phyloP scores from a whole-genome alignment of 2,888 invertebrate genomes.

The Drosophila buzzatii region DNA sequence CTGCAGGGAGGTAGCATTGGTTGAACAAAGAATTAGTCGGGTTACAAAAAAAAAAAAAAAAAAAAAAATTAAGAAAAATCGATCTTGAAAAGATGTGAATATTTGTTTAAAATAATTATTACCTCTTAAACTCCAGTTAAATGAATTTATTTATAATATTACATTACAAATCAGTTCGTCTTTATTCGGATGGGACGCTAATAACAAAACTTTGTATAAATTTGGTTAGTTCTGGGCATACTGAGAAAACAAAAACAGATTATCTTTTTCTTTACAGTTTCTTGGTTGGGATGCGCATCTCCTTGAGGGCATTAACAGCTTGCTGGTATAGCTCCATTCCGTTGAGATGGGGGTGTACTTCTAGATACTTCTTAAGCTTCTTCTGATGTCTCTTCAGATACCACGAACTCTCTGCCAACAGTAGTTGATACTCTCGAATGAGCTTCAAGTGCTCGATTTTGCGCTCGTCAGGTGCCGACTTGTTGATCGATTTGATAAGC shows the following conservation, averaged over 20 bases:
- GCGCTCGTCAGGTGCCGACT: neutral
- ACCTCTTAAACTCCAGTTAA: too few species aligned
- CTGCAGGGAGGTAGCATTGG: neutral
- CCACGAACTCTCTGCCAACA: constrained; percentile 22
- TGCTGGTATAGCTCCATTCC: constrained; percentile 10
- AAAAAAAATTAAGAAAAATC: too few species aligned
- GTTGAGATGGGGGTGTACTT: constrained; percentile 29
- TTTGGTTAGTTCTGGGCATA: constrained; percentile 12
- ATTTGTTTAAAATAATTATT: neutral
- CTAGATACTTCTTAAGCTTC: constrained; percentile 32
- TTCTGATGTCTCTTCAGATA: constrained; percentile 9
- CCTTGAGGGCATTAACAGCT: constrained; percentile 15
- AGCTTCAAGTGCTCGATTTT: constrained; percentile 32
- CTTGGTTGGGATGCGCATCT: constrained; percentile 2
- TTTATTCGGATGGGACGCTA: neutral
- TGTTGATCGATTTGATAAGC: constrained; percentile 6
- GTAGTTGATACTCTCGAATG: constrained; percentile 26
- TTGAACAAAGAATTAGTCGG: neutral
- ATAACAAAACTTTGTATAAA: constrained; percentile 9
- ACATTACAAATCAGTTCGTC: neutral
- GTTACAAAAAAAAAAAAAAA: too few species aligned
- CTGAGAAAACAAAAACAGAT: neutral
- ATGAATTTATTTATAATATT: neutral
- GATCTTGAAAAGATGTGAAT: neutral
- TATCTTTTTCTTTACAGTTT: neutral